Base-by-base conservation (phyloP, 1,140 invertebrate species). In the Armadillidium nasatum region DNA sequence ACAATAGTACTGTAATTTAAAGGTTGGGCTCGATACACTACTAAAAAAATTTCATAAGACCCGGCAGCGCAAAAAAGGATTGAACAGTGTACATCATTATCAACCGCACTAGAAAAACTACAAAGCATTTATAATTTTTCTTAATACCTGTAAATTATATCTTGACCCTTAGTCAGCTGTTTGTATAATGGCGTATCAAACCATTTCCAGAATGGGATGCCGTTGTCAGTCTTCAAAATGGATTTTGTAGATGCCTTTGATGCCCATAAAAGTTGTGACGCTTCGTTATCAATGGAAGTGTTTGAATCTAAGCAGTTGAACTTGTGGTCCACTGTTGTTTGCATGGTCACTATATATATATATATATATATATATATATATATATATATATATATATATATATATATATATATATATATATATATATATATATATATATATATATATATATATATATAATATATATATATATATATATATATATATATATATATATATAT, bases 211-310 rank as follows among this genome's bases (percentile, higher is more conserved):
- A 94, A 82, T 66, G 88, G 88, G 10, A 89, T 85, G 10, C 91
- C 90, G 83, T 92, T 91, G 82, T 96, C 94, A 0, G 93, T 89
- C 82, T 87, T 88, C 72, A 93, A 85, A 22, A 92, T 90, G 21
- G 86, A 88, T 80, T 86, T 86, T 81, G 94, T 94, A 7, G 91
- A 90, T 2, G 86, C 85, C 67, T 90, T 88, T 0, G 93, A 90
- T 11, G 92, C 89, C 7, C 88, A 78, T 74, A 95, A 92, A 10
- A 94, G 85, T 82, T 86, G 89, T 0, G 89, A 88, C 69, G 90
- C 89, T 13, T 87, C 85, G 0, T 92, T 92, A 54, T 89, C 74
- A 23, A 70, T 15, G 15, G 76, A n/a, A 23, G 77, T 78, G 68
- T 83, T 72, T 44, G 21, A 21, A 43, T 79, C 67, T 10, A 84